Evolutionary conservation across 2,113 vertebrate species (phyloP), one percentile per base, ranked within the genome.

Genomic region (Dicentrarchus labrax): DNA sequence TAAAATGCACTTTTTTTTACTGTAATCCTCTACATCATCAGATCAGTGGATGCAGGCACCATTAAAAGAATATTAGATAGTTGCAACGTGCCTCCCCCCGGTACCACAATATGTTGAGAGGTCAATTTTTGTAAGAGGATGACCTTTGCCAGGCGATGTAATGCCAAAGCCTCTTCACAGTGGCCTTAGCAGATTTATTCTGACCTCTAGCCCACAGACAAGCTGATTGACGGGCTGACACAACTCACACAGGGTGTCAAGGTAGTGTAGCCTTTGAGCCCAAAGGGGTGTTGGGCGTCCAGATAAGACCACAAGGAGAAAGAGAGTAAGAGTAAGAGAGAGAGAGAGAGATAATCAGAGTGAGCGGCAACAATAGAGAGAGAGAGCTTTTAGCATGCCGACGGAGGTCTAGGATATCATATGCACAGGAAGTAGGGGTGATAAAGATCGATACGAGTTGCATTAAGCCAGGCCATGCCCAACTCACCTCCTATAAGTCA

Each of bases 361-460:
- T 4, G 17, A 78, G 72, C 80, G 54, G 56, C 77, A 84, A 76
- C 72, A 74, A 78, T 41, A 50, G 72, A 71, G 69, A 78, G 68
- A 61, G 88, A 88, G 86, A 21, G 92, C 91, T 93, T 91, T 92
- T 91, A 91, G 90, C 50, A 85, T 82, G 78, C 84, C 21, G 51
- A 66, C 75, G 86, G 91, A 91, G 86, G 78, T 82, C 85, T 89
- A 75, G 86, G 62, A 84, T 93, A 92, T 93, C 92, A 87, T 87
- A 92, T 90, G 70, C 76, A 86, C 93, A 92, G 93, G 93, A 94
- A 92, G 88, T 90, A 71, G 88, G 82, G 90, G 92, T 88, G 91
- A 94, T 92, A 88, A 88, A 82, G 89, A 94, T 94, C 92, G 43
- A 94, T 94, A 83, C 68, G 82, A 84, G 86, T 86, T 90, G 90